phyloP scores from a whole-genome alignment of 2,113 vertebrate genomes.

The Cottus gobio region DNA sequence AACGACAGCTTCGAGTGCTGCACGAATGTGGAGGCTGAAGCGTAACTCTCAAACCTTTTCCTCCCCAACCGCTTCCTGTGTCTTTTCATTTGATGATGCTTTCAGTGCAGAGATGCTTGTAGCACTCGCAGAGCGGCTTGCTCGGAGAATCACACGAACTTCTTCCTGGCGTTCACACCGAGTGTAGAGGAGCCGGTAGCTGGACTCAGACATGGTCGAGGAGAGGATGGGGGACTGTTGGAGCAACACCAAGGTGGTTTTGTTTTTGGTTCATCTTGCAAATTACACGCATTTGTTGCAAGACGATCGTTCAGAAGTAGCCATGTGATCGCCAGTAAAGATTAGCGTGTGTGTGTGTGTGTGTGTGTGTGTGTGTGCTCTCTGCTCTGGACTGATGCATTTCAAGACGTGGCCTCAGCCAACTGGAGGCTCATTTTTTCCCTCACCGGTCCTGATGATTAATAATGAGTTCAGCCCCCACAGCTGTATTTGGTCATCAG shows the following conservation, averaged over 20 bases:
- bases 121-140: background rate
- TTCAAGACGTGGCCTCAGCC: slow-evolving; percentile 46
- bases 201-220: slow-evolving; percentile 73
- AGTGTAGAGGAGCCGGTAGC: background rate
- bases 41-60: background rate
- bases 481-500: slow-evolving; percentile 70
- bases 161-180: background rate
- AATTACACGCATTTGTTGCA: background rate
- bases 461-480: slow-evolving; percentile 51
- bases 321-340: background rate
- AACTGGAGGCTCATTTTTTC: slow-evolving; percentile 55
- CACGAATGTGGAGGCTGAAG: background rate
- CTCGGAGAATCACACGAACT: background rate
- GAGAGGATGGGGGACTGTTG: slow-evolving; percentile 84
- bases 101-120: slow-evolving; percentile 24
- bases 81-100: background rate
- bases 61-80: slow-evolving; percentile 77
- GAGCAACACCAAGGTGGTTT: slow-evolving; percentile 77
- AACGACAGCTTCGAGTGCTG: background rate
- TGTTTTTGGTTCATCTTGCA: background rate
- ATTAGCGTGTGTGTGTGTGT: background rate
- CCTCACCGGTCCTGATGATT: slow-evolving; percentile 48
- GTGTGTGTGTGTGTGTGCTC: slow-evolving; percentile 4
- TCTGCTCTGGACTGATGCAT: slow-evolving; percentile 31
- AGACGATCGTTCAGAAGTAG: background rate